These are phyloP conservation scores for Eupithecia abbreviata DNA, from an alignment of 2,888 invertebrate genomes.

Conservation along the genomic window DNA sequence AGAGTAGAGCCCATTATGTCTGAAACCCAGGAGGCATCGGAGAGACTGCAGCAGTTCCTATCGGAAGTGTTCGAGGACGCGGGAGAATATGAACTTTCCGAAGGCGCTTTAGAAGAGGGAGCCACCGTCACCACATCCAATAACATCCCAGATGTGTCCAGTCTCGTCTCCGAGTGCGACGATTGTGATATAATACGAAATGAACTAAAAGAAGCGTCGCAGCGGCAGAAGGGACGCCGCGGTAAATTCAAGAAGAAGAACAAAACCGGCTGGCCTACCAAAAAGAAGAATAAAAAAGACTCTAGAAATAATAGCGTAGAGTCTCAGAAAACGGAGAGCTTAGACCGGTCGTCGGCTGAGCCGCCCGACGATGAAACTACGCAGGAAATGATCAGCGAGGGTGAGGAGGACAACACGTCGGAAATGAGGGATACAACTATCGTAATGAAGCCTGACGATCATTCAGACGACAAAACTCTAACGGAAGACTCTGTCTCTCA, in stretches of 20 bases:
- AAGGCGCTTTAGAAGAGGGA: slow-evolving; percentile 70
- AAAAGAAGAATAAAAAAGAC: slow-evolving; percentile 72
- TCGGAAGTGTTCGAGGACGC: slow-evolving; percentile 77
- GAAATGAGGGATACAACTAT: slow-evolving; percentile 57
- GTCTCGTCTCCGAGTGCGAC: slow-evolving; percentile 75
- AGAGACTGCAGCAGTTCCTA: slow-evolving; percentile 73
- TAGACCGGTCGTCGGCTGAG: slow-evolving; percentile 68
- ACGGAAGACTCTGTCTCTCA: slow-evolving; percentile 44
- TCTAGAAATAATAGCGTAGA: slow-evolving; percentile 64
- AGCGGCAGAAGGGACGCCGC: slow-evolving; percentile 61
- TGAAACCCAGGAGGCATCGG: slow-evolving; percentile 68
- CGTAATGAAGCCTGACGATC: slow-evolving; percentile 49
- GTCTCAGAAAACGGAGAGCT: slow-evolving; percentile 59
- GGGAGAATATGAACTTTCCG: slow-evolving; percentile 77
- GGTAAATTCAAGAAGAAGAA: slow-evolving; percentile 88
- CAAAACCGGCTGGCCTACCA: slow-evolving; percentile 91
- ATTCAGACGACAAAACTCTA: slow-evolving; percentile 46
- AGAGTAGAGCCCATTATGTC: slow-evolving; percentile 65
- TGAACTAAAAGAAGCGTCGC: slow-evolving; percentile 62
- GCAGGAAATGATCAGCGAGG: slow-evolving; percentile 64
- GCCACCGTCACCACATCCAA: slow-evolving; percentile 65
- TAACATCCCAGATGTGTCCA: slow-evolving; percentile 74
- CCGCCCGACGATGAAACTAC: slow-evolving; percentile 67
- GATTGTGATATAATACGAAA: slow-evolving; percentile 73
- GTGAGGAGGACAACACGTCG: slow-evolving; percentile 62